Evolutionary conservation across 2,797 vertebrate species (phyloP), one percentile per base, ranked within the genome.

Genomic region (Callimico goeldii): DNA sequence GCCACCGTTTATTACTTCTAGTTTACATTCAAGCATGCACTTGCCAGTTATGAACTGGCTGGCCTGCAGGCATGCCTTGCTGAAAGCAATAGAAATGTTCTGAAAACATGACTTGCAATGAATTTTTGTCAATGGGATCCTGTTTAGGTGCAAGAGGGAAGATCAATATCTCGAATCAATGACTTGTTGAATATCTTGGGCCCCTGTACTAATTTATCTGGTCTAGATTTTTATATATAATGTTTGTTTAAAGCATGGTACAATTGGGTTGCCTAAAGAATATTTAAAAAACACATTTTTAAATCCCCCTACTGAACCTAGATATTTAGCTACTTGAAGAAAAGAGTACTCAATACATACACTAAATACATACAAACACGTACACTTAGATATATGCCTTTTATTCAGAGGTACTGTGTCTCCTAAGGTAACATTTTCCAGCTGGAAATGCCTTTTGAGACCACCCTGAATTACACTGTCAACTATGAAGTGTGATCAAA

Each of bases 1-100:
- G 73, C n/a, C 82, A 90, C 72, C 92, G 85, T 90, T 95, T 76
- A 88, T 80, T 15, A n/a, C 28, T 81, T 50, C 7, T 61, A 73
- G 75, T 90, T 88, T 89, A 61, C 12, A 94, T 95, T 90, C 77
- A 94, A 85, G 43, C 5, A 28, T n/a, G 39, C 12, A 57, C n/a
- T 92, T 81, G 28, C 70, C 72, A 73, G 22, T 73, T 94, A 82
- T 19, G 48, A 90, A 84, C 0, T 13, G 73, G 9, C 19, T 36
- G 77, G 41, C 22, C 14, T 80, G 46, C 11, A 90, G 80, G 41
- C 36, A 30, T 28, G 64, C 33, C 48, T 94, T 76, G 36, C 50
- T 67, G 61, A 96, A 72, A 97, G 76, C 55, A 84, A 39, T 9
- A 83, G 43, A 91, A 80, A 80, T 72, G 22, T 90, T 89, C 81